Base-by-base conservation (phyloP, 2,888 invertebrate species). In the Drosophila imparisetae region DNA sequence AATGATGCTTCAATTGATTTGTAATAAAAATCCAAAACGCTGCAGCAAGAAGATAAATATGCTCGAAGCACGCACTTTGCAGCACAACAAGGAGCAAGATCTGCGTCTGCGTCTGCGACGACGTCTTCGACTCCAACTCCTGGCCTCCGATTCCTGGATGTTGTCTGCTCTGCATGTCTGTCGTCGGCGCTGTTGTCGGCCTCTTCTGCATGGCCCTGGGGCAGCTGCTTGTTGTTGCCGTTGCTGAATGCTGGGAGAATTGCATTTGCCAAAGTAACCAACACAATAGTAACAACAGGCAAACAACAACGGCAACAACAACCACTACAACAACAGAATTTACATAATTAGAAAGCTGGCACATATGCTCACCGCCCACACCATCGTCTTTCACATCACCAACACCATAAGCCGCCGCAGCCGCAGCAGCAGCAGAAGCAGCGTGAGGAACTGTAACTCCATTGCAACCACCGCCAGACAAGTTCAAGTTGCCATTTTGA, bases 1-100 rank as follows among this genome's bases (percentile, higher is more conserved):
- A 93, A 93, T 93, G 92, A 93, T 90, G 91, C 92, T 93, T 92
- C 93, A 93, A 93, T 93, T 93, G 93, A 93, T 93, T 93, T 93
- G 93, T 93, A 93, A 93, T 93, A 92, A 93, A 93, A 93, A 92
- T 92, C 90, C 91, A 90, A 76, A 90, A 86, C 90, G 86, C 77
- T 85, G 81, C 80, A 76, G 75, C 81, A 87, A 80, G 83, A 92
- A 92, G 93, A 93, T 93, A 92, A 92, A 93, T 93, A 93, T 91
- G 91, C 91, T 68, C 81, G 73, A 84, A 91, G 86, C 92, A 93
- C 92, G 92, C 92, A 93, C 92, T 90, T 83, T 80, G 57, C 72
- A 49, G 72, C 42, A 48, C 32, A 24, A 57, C 66, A 57, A 60
- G 62, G 62, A 72, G 79, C 52, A 57, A 61, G 72, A 69, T 65